phyloP scores from a whole-genome alignment of 2,113 vertebrate genomes.

The Lanius ludovicianus region DNA sequence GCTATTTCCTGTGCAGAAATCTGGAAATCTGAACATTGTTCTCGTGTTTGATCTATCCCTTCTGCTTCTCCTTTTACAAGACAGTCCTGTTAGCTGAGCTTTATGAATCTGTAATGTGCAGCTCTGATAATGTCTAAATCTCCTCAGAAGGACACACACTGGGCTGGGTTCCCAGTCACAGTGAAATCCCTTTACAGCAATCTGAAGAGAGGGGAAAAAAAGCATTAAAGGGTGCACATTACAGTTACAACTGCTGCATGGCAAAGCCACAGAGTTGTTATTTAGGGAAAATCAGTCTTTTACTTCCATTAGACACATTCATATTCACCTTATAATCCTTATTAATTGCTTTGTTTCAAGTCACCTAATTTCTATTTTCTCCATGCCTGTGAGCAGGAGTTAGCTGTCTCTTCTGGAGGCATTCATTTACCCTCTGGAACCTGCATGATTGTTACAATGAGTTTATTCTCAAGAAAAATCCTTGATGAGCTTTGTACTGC shows the following conservation, averaged over 20 bases:
- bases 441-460: not conserved
- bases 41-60: not conserved
- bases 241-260: not conserved
- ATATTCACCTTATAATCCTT: not conserved
- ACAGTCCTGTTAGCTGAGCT: not conserved
- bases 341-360: not conserved
- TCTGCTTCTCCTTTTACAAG: not conserved
- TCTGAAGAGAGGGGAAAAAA: not conserved
- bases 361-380: not conserved
- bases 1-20: not conserved
- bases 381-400: not conserved
- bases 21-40: not conserved
- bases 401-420: not conserved
- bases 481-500: not conserved
- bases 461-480: not conserved
- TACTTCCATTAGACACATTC: not conserved
- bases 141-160: not conserved
- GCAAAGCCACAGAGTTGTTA: not conserved
- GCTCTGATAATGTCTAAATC: slow-evolving; percentile 19
- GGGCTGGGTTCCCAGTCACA: slow-evolving; percentile 1
- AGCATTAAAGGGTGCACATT: not conserved
- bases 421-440: not conserved
- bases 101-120: not conserved
- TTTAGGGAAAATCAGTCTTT: not conserved
- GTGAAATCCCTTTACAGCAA: not conserved